phyloP scores from a whole-genome alignment of 2,888 invertebrate species.

The Phyllotreta striolata region DNA sequence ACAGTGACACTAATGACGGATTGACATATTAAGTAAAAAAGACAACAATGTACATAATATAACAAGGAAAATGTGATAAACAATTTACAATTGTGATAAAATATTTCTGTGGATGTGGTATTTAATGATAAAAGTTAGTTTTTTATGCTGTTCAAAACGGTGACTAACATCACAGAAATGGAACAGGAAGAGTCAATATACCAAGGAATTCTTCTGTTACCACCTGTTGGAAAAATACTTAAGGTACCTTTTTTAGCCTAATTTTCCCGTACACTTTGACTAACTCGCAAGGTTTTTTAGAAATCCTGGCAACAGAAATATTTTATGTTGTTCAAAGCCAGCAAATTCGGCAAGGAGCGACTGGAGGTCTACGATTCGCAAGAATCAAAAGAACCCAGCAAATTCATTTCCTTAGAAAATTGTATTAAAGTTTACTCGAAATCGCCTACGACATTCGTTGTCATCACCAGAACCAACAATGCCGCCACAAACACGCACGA shows the following conservation, averaged over 20 bases:
- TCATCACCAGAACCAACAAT: slow-evolving; percentile 74
- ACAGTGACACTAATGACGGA: neutral
- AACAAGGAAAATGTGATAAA: slow-evolving; percentile 23
- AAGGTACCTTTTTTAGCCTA: slow-evolving; percentile 63
- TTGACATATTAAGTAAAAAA: neutral
- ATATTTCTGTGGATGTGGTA: slow-evolving; percentile 41
- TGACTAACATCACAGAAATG: slow-evolving; percentile 61
- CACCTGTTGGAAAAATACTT: slow-evolving; percentile 80
- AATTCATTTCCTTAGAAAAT: slow-evolving; percentile 83
- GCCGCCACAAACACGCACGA: slow-evolving; percentile 59
- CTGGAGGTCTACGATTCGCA: slow-evolving; percentile 88
- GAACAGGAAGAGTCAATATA: slow-evolving; percentile 78
- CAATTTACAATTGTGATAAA: slow-evolving; percentile 33
- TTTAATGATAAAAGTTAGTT: slow-evolving; percentile 34
- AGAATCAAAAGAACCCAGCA: slow-evolving; percentile 45
- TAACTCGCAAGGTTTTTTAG: slow-evolving; percentile 62
- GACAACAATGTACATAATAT: slow-evolving; percentile 9
- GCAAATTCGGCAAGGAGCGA: slow-evolving; percentile 85
- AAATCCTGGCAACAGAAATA: slow-evolving; percentile 86
- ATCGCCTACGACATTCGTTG: slow-evolving; percentile 68
- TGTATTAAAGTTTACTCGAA: slow-evolving; percentile 83
- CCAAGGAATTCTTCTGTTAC: slow-evolving; percentile 80
- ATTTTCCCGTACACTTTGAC: slow-evolving; percentile 1
- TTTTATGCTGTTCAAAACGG: slow-evolving; percentile 28
- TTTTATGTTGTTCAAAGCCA: slow-evolving; percentile 80